Percentiles rank a stretch among this genome's conserved stretches.
Evolutionary conservation across 64 coral and sea anemone species (phyloP).

Genomic region (Astreopora myriophthalma): DNA sequence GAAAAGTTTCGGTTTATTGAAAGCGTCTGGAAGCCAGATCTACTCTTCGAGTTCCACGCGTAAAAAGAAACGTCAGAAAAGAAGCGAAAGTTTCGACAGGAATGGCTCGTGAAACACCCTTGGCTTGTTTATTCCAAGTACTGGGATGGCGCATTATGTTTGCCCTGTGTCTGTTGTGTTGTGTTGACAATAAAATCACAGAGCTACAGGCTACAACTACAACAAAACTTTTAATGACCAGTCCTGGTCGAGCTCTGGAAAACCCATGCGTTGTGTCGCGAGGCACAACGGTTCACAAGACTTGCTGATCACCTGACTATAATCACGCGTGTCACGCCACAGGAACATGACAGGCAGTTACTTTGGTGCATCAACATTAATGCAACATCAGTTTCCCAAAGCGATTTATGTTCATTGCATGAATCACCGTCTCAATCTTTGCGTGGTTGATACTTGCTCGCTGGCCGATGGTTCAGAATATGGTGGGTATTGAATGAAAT

Average conservation of each 20-base stretch:
- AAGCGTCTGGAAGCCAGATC: conserved; percentile 24
- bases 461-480: conserved; percentile 50
- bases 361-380: conserved; percentile 39
- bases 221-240: too few relatives aligned
- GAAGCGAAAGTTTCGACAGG: conserved; percentile 18
- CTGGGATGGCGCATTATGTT: conserved; percentile 41
- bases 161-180: conserved; percentile 29
- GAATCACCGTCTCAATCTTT: conserved; percentile 59
- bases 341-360: conserved; percentile 55
- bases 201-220: too few relatives aligned
- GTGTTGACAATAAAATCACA: too few relatives aligned
- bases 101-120: conserved; percentile 25
- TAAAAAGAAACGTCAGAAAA: conserved; percentile 22
- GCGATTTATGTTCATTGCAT: conserved; percentile 56
- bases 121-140: conserved; percentile 48
- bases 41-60: conserved; percentile 6
- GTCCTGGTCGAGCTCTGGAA: too few relatives aligned
- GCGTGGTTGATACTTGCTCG: conserved; percentile 28
- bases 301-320: too few relatives aligned
- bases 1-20: conserved; percentile 40
- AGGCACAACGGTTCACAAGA: too few relatives aligned
- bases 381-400: conserved; percentile 16
- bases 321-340: too few relatives aligned
- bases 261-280: too few relatives aligned
- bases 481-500: conserved; percentile 53